phyloP scores from a whole-genome alignment of 2,888 invertebrate genomes.

The Lissonota sp. region DNA sequence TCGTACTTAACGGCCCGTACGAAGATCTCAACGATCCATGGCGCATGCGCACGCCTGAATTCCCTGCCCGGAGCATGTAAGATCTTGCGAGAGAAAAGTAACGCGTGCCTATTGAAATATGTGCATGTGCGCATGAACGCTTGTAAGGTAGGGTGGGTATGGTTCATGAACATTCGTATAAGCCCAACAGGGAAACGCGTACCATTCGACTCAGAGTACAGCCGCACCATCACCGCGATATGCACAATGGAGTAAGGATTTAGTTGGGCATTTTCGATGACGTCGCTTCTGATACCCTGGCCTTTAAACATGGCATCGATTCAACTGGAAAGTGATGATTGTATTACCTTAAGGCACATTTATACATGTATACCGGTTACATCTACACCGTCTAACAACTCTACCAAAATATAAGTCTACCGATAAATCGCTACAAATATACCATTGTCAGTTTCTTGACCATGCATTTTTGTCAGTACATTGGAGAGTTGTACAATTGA shows the following conservation, averaged over 20 bases:
- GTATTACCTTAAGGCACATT: too few relatives aligned
- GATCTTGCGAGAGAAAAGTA: constrained; percentile 36
- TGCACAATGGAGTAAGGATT: not conserved
- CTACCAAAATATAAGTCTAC: too few relatives aligned
- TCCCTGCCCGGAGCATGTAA: constrained; percentile 31
- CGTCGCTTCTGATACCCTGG: not conserved
- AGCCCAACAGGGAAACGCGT: not conserved
- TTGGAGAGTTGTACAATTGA: too few relatives aligned
- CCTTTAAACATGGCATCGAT: too few relatives aligned
- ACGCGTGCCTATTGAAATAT: not conserved
- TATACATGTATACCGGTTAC: too few relatives aligned
- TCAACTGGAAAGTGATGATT: too few relatives aligned
- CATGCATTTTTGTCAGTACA: too few relatives aligned
- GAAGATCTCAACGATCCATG: constrained; percentile 39
- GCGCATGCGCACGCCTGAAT: constrained; percentile 51
- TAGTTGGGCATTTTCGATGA: not conserved
- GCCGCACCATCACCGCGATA: not conserved
- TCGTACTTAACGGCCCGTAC: constrained; percentile 36
- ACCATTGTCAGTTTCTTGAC: too few relatives aligned
- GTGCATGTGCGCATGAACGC: not conserved
- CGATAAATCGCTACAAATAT: too few relatives aligned
- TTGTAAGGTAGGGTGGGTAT: not conserved
- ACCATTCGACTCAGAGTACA: not conserved
- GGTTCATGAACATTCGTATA: not conserved
- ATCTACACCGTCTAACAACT: too few relatives aligned